Conservation (phyloP, 2,888 invertebrate genomes). For the Apocheima hispidaria region DNA sequence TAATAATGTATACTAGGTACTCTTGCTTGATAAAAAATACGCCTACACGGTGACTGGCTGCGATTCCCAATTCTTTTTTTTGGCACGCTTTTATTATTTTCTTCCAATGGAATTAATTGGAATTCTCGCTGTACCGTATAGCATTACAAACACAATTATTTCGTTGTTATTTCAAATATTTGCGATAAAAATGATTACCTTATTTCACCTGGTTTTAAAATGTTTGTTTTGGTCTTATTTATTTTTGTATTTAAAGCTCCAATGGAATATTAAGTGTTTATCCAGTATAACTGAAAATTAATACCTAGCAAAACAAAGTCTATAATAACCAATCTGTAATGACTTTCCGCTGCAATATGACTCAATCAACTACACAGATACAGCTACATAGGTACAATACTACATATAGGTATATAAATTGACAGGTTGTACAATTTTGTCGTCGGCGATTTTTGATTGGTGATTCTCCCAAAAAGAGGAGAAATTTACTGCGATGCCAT, state of each 20-base stretch:
- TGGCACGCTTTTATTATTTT: conserved; percentile 27
- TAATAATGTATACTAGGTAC: not conserved
- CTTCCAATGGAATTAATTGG: conserved; percentile 30
- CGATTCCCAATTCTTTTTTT: conserved; percentile 33
- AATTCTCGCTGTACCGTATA: conserved; percentile 27
- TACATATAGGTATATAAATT: too few species aligned
- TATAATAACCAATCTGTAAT: too few species aligned
- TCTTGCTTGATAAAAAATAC: not conserved
- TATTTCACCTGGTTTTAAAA: conserved; percentile 5
- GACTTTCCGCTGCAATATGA: too few species aligned
- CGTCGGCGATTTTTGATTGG: too few species aligned
- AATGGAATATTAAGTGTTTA: not conserved
- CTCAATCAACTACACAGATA: too few species aligned
- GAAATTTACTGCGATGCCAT: too few species aligned
- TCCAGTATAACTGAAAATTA: not conserved
- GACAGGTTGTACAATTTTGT: too few species aligned
- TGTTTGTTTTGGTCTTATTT: conserved; percentile 3
- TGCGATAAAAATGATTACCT: conserved; percentile 2
- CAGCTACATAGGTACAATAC: too few species aligned
- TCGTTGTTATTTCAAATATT: conserved; percentile 15
- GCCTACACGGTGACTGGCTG: conserved; percentile 8
- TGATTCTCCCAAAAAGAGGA: too few species aligned
- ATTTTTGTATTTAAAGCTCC: not conserved
- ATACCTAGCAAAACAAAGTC: too few species aligned
- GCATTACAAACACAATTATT: conserved; percentile 25